These are phyloP conservation scores for Luidia sarsii DNA, from an alignment of 53 echinoderm and acorn worm genomes.

Conservation along the genomic window DNA sequence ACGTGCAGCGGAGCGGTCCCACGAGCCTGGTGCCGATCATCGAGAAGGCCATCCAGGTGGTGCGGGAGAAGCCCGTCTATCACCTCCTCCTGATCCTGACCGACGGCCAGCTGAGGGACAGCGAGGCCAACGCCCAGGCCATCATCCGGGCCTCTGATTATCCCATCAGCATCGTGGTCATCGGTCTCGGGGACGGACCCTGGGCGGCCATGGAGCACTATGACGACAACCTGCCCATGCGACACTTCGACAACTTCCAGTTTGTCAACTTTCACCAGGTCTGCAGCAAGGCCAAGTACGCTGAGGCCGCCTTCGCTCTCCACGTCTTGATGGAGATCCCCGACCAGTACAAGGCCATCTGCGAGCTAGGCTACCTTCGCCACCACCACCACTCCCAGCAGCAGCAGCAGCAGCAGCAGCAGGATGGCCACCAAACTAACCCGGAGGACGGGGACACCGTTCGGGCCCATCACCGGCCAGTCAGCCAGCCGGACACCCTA, in stretches of 20 bases:
- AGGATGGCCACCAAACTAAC: neutral
- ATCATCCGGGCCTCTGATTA: conserved; percentile 74
- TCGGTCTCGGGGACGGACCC: conserved; percentile 94
- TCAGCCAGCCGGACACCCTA: conserved; percentile 3
- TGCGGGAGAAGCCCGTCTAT: conserved; percentile 71
- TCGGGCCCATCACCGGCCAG: neutral
- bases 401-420: neutral
- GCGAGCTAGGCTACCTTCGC: conserved; percentile 69
- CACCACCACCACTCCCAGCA: neutral
- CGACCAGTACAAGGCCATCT: conserved; percentile 93
- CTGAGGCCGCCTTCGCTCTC: conserved; percentile 89
- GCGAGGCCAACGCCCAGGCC: conserved; percentile 53
- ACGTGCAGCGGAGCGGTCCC: conserved; percentile 76
- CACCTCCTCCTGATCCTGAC: conserved; percentile 88
- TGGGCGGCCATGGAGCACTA: conserved; percentile 86
- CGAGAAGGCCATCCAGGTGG: conserved; percentile 79
- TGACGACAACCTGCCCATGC: conserved; percentile 82
- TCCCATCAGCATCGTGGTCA: conserved; percentile 91
- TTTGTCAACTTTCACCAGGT: conserved; percentile 96
- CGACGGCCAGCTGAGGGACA: conserved; percentile 82
- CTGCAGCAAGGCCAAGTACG: conserved; percentile 81
- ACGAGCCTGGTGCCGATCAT: conserved; percentile 92
- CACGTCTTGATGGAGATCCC: conserved; percentile 95
- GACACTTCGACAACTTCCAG: conserved; percentile 96
- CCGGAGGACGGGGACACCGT: too few species aligned